phyloP scores from a whole-genome alignment of 2,888 invertebrate genomes.

The Pterostichus madidus region DNA sequence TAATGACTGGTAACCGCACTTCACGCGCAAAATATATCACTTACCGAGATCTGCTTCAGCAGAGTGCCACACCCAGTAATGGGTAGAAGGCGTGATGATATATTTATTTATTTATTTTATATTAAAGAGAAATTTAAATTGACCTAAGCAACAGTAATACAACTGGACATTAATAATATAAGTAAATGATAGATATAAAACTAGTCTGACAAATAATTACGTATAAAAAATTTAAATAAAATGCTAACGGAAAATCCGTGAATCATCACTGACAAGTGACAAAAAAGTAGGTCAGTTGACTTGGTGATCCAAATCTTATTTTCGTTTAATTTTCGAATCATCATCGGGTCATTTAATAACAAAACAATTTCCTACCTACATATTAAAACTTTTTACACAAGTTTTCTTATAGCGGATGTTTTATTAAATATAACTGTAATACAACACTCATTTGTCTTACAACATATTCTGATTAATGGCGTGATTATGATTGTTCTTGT shows the following conservation, averaged over 20 bases:
- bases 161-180: no score
- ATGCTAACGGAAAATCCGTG: not conserved
- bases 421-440: constrained; percentile 21
- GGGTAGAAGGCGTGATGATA: no score
- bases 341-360: constrained; percentile 14
- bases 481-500: constrained; percentile 28
- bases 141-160: no score
- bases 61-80: no score
- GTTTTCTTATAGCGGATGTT: constrained; percentile 13
- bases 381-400: not conserved
- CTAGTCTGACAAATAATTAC: not conserved
- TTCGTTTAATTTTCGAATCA: not conserved
- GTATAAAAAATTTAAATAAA: not conserved
- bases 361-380: constrained; percentile 4
- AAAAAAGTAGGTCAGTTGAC: not conserved
- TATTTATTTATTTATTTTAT: no score
- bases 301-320: constrained; percentile 8
- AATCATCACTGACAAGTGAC: not conserved
- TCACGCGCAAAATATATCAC: no score
- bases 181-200: no score
- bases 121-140: no score
- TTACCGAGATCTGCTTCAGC: no score
- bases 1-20: no score
- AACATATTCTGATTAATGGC: constrained; percentile 42
- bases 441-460: constrained; percentile 26